Evolutionary conservation across 1,140 invertebrate species (phyloP).

Genomic region (Dinoponera quadriceps): DNA sequence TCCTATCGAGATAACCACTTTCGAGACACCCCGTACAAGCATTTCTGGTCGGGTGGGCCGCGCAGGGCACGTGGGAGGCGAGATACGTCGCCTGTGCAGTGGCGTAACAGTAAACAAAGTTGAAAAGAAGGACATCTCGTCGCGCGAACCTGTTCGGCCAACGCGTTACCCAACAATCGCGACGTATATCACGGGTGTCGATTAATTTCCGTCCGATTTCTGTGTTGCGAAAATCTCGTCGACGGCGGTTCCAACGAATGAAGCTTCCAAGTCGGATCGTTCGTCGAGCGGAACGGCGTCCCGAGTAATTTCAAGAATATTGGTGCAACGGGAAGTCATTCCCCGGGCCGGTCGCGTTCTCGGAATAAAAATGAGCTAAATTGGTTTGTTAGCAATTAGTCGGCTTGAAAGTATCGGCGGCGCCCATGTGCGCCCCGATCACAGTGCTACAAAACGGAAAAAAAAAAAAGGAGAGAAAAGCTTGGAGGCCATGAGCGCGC

Average conservation of each 20-base stretch:
- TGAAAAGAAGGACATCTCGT: slow-evolving; percentile 58
- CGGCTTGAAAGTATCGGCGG: background rate
- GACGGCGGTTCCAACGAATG: too few relatives aligned
- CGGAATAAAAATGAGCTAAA: background rate
- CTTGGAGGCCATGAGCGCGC: slow-evolving; percentile 7
- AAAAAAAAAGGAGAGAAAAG: slow-evolving; percentile 17
- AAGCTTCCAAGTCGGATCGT: background rate
- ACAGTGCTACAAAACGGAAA: background rate
- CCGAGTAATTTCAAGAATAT: background rate
- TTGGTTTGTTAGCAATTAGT: background rate
- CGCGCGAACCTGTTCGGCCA: slow-evolving; percentile 60
- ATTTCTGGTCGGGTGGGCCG: slow-evolving; percentile 41
- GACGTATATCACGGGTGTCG: slow-evolving; percentile 47
- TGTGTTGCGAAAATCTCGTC: background rate
- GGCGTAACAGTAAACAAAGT: slow-evolving; percentile 69
- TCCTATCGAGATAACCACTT: background rate
- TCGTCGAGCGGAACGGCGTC: background rate
- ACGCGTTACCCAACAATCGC: slow-evolving; percentile 63
- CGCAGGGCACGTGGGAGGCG: slow-evolving; percentile 66
- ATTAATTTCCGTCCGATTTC: slow-evolving; percentile 60
- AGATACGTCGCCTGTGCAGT: slow-evolving; percentile 59
- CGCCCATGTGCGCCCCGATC: slow-evolving; percentile 16
- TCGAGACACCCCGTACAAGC: slow-evolving; percentile 32
- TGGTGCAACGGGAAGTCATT: background rate
- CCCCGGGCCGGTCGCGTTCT: background rate